phyloP scores from a whole-genome alignment of 2,797 vertebrate genomes.

The Cossypha niveicapilla region DNA sequence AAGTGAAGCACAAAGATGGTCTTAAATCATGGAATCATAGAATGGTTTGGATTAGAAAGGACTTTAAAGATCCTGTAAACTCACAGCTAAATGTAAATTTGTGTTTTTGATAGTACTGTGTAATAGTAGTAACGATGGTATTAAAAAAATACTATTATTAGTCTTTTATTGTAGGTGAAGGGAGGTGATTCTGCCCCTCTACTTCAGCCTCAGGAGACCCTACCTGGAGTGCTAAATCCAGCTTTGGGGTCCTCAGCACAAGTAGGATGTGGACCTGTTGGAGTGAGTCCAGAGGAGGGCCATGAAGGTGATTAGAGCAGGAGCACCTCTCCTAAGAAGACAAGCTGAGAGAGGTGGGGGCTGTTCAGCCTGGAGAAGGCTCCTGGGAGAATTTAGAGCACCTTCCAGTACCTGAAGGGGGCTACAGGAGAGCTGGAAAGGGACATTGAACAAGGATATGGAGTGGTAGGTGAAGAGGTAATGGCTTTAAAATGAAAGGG shows the following conservation, averaged over 20 bases:
- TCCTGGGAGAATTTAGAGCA: background rate
- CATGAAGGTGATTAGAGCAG: background rate
- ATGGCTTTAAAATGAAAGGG: background rate
- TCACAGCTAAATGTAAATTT: background rate
- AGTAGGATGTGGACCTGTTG: background rate
- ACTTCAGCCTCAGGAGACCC: background rate
- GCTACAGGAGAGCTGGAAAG: background rate
- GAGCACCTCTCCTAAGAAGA: background rate
- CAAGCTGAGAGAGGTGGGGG: background rate
- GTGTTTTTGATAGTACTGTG: background rate
- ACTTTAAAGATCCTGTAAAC: background rate
- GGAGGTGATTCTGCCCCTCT: background rate
- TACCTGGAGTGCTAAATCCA: background rate
- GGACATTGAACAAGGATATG: background rate
- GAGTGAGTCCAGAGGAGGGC: background rate
- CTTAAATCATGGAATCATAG: background rate
- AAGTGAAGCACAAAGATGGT: background rate
- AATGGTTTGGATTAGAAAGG: background rate
- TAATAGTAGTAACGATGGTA: background rate
- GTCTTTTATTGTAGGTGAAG: background rate
- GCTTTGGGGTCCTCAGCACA: background rate
- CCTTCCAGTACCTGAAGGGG: background rate
- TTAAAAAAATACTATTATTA: background rate
- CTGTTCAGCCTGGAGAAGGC: background rate
- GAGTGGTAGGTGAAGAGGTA: background rate